These are phyloP conservation scores for Cossypha polioptera DNA, from an alignment of 2,797 vertebrate species.

Conservation along the genomic window DNA sequence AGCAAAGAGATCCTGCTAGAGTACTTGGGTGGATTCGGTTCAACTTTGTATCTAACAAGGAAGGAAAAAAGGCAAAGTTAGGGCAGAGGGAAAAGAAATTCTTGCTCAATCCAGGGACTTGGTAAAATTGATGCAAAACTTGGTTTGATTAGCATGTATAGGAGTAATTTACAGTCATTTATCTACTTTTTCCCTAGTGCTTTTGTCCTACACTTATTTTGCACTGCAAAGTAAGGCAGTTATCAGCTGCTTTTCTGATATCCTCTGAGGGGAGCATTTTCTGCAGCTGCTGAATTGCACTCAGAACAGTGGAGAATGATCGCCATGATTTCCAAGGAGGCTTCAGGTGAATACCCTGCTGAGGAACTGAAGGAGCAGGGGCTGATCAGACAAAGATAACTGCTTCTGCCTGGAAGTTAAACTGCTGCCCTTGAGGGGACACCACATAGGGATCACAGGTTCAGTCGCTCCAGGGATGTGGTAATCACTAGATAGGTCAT, in stretches of 20 bases:
- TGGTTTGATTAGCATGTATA: neutral
- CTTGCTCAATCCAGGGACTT: neutral
- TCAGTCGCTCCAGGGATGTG: neutral
- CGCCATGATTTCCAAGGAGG: neutral
- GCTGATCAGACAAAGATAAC: neutral
- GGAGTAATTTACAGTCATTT: neutral
- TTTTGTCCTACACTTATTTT: slow-evolving; percentile 7
- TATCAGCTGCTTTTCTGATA: neutral
- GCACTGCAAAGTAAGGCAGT: neutral
- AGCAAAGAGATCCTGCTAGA: neutral
- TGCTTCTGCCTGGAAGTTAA: neutral
- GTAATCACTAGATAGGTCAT: slow-evolving; percentile 23
- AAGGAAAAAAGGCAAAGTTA: neutral
- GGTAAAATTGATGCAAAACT: neutral
- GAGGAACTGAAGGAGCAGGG: neutral
- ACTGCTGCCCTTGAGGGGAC: neutral
- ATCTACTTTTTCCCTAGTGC: neutral
- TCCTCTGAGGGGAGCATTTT: neutral
- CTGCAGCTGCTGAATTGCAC: neutral
- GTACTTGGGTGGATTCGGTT: neutral
- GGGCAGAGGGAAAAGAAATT: neutral
- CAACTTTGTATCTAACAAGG: neutral
- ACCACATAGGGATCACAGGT: neutral
- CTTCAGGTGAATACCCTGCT: slow-evolving; percentile 9
- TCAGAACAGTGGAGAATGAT: neutral